Evolutionary conservation across 2,113 vertebrate genomes (phyloP).

Genomic region (Petroica traversi): DNA sequence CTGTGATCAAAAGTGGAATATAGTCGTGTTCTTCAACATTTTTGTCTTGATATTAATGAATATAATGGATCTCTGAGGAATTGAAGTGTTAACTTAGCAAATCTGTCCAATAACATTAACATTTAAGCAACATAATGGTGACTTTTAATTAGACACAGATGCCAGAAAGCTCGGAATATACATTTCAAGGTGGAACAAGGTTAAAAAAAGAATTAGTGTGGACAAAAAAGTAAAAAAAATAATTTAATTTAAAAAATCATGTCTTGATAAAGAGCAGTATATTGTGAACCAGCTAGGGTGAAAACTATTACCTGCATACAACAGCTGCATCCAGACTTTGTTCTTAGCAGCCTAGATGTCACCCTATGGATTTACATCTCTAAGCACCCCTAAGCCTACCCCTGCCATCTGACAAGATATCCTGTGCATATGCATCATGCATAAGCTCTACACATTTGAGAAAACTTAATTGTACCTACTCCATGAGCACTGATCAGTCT

Average conservation of each 20-base stretch:
- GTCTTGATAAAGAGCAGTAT: background rate
- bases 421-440: background rate
- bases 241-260: background rate
- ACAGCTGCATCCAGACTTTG: background rate
- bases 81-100: background rate
- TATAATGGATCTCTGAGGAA: background rate
- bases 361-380: too few relatives aligned
- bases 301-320: background rate
- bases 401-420: background rate
- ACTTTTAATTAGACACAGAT: background rate
- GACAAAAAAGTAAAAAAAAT: background rate
- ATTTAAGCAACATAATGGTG: background rate
- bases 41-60: background rate
- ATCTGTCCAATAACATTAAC: background rate
- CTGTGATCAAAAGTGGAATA: background rate
- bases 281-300: background rate
- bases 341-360: background rate
- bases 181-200: background rate
- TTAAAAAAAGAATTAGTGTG: background rate
- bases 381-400: background rate
- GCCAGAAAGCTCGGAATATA: background rate
- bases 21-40: background rate
- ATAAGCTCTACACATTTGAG: background rate
- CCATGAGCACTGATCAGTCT: background rate
- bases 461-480: background rate